Conservation (phyloP, 2,888 invertebrate species). For the Hipparchia sbordonii region DNA sequence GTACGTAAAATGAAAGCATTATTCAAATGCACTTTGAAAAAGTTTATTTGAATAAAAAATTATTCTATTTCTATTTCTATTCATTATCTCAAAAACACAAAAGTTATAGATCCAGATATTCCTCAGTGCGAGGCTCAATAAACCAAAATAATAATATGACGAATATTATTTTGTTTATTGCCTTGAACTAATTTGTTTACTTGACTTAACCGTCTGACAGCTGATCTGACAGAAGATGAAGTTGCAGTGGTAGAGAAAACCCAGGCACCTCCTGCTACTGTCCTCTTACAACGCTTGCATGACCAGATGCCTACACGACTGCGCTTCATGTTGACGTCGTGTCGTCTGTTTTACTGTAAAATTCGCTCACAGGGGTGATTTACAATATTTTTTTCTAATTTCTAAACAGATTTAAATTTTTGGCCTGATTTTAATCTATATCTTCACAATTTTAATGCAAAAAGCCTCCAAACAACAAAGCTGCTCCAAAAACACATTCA, state of each 20-base stretch:
- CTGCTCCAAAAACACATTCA: constrained; percentile 60
- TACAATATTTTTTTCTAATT: too few species aligned
- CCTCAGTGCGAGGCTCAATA: too few species aligned
- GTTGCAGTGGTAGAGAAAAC: constrained; percentile 99
- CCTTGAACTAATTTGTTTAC: constrained; percentile 71
- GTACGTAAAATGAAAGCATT: too few species aligned
- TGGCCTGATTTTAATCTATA: too few species aligned
- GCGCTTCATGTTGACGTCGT: constrained; percentile 89
- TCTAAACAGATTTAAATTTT: too few species aligned
- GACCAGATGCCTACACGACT: constrained; percentile 99
- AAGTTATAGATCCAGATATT: too few species aligned
- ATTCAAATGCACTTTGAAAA: too few species aligned
- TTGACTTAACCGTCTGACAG: constrained; percentile 96
- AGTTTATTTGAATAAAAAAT: too few species aligned
- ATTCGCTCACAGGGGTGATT: too few species aligned
- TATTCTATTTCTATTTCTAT: too few species aligned
- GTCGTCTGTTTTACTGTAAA: too few species aligned
- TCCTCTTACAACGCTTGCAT: constrained; percentile 98
- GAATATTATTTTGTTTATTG: constrained; percentile 63
- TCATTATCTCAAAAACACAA: too few species aligned
- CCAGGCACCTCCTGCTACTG: constrained; percentile 99
- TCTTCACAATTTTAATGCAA: constrained; percentile 17
- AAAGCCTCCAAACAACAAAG: constrained; percentile 56
- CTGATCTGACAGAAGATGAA: constrained; percentile 97
- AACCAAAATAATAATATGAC: constrained; percentile 51